Evolutionary conservation across 1,140 invertebrate species (phyloP).

Genomic region (Bombus difficillimus): DNA sequence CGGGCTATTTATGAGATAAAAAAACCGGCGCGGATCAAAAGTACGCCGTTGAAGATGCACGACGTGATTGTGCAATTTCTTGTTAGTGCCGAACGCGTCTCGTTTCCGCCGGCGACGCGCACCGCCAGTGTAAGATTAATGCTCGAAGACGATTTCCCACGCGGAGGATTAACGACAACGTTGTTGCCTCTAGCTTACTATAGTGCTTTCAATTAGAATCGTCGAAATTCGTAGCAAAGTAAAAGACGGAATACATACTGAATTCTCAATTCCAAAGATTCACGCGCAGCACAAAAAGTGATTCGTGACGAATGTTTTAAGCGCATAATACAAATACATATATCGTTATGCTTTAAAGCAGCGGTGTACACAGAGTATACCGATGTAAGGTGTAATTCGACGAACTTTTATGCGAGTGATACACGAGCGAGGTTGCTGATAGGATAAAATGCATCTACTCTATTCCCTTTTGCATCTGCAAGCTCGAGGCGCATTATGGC

Average conservation of each 20-base stretch:
- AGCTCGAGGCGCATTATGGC: constrained; percentile 46
- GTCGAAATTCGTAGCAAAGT: not conserved
- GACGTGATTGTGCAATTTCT: constrained; percentile 53
- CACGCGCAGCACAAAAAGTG: not conserved
- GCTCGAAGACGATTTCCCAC: not conserved
- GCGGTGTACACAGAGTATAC: not conserved
- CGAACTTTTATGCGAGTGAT: constrained; percentile 23
- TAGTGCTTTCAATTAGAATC: constrained; percentile 9
- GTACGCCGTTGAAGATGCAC: constrained; percentile 20
- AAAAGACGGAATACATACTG: not conserved
- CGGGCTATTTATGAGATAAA: constrained; percentile 56
- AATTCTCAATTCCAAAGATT: not conserved
- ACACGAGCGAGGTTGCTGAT: not conserved
- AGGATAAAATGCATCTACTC: constrained; percentile 14
- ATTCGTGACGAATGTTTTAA: no score
- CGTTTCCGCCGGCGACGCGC: not conserved
- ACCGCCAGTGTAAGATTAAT: not conserved
- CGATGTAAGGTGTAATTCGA: constrained; percentile 20
- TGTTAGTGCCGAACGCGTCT: constrained; percentile 12
- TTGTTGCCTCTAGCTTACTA: no score
- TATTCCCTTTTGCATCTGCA: constrained; percentile 17
- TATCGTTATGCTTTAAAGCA: not conserved
- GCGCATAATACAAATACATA: not conserved
- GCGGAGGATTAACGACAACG: not conserved
- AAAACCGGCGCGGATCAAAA: constrained; percentile 60